These are phyloP conservation scores for Conchocele bisecta DNA, from an alignment of 2,888 invertebrate species.

Conservation along the genomic window DNA sequence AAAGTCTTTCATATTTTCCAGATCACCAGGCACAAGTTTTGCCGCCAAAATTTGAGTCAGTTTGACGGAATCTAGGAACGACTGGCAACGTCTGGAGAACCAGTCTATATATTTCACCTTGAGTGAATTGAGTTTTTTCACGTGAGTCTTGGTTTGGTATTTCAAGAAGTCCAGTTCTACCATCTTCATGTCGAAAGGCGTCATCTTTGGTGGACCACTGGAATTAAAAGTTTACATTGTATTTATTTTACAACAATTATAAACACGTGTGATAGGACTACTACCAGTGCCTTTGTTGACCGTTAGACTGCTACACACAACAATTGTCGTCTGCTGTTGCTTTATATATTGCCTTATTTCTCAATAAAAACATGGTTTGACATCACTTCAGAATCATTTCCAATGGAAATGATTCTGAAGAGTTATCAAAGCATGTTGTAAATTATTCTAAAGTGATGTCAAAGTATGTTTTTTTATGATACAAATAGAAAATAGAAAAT, in stretches of 20 bases:
- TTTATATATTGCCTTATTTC: not conserved
- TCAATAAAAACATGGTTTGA: not conserved
- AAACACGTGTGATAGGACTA: too few species aligned
- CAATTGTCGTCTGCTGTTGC: not conserved
- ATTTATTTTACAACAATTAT: too few species aligned
- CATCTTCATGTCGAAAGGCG: slow-evolving; percentile 70
- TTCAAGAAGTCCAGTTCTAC: slow-evolving; percentile 76
- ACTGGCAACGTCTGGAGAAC: slow-evolving; percentile 71
- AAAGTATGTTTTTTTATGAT: too few species aligned
- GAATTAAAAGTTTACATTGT: slow-evolving; percentile 22
- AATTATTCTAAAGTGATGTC: too few species aligned
- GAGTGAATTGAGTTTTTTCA: slow-evolving; percentile 71
- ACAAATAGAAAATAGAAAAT: too few species aligned
- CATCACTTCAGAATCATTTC: not conserved
- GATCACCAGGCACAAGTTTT: slow-evolving; percentile 57
- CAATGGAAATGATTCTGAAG: too few species aligned
- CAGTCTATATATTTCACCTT: slow-evolving; percentile 76
- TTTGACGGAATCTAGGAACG: slow-evolving; percentile 74
- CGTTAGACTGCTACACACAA: too few species aligned
- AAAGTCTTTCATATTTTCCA: slow-evolving; percentile 65
- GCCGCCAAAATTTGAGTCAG: slow-evolving; percentile 67
- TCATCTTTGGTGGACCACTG: slow-evolving; percentile 93
- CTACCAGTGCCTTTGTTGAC: too few species aligned
- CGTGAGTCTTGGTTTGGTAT: slow-evolving; percentile 64
- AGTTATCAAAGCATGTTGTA: too few species aligned